These are phyloP conservation scores for Delphinapterus leucas DNA, from an alignment of 2,113 vertebrate genomes.

Conservation along the genomic window DNA sequence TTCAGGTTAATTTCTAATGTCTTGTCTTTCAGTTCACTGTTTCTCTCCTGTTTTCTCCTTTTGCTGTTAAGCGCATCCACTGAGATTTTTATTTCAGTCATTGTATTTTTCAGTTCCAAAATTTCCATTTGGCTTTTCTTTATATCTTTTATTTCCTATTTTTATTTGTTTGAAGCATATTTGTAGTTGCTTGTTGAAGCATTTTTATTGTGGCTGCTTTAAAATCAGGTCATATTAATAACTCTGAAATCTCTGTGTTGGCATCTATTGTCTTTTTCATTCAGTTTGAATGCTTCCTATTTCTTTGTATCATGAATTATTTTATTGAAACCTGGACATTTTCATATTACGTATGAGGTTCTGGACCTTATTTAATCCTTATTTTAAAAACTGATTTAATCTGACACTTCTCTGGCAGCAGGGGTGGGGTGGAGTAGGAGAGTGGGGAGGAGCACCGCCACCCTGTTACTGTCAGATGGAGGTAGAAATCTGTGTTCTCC, in stretches of 20 bases:
- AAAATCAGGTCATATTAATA: not conserved
- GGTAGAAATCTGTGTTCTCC: not conserved
- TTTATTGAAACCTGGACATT: not conserved
- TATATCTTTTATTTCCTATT: not conserved
- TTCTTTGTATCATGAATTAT: not conserved
- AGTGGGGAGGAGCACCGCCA: not conserved
- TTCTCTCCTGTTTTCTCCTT: not conserved
- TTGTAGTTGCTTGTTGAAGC: not conserved
- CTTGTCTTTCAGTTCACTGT: not conserved
- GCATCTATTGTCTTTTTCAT: not conserved
- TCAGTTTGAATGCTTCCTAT: not conserved
- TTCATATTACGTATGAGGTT: not conserved
- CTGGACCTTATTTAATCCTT: not conserved
- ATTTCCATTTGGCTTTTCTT: not conserved
- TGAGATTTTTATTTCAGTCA: not conserved
- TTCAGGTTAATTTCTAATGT: not conserved
- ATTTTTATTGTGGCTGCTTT: not conserved
- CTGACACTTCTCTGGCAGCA: not conserved
- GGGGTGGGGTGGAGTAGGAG: not conserved
- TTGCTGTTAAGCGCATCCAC: not conserved
- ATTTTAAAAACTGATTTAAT: not conserved
- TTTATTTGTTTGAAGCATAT: not conserved
- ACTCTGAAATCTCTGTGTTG: not conserved
- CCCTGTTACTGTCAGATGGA: not conserved
- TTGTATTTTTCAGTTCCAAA: not conserved